A percentile compares a stretch with the other conserved stretches of the same genome.
These are phyloP conservation scores for Urocitellus parryii DNA, from an alignment of 2,113 vertebrate species.

Conservation along the genomic window DNA sequence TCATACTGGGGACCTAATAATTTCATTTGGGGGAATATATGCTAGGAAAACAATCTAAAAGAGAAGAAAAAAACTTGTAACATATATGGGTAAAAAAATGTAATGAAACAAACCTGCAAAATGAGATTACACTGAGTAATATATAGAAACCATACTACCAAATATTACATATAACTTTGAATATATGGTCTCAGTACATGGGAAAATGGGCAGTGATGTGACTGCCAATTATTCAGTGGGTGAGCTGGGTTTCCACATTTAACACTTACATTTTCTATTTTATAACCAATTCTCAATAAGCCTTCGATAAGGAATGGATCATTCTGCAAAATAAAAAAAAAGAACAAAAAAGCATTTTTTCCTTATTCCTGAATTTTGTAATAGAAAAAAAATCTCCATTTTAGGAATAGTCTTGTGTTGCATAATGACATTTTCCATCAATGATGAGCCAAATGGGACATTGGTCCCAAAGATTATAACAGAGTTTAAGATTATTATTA, in stretches of 20 bases:
- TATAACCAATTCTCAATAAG: constrained; percentile 86
- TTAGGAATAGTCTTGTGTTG: neutral
- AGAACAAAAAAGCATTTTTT: neutral
- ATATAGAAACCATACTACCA: neutral
- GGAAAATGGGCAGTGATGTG: neutral
- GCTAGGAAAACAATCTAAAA: constrained; percentile 33
- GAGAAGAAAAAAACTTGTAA: constrained; percentile 19
- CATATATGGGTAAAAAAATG: neutral
- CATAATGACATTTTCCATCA: neutral
- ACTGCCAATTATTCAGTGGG: neutral
- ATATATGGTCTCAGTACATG: neutral
- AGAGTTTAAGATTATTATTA: neutral
- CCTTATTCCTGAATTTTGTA: constrained; percentile 44
- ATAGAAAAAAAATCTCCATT: neutral
- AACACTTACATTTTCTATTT: constrained; percentile 86
- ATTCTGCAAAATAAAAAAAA: constrained; percentile 81
- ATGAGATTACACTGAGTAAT: neutral
- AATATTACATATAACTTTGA: neutral
- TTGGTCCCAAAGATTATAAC: neutral
- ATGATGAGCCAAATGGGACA: neutral
- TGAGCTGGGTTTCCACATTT: neutral
- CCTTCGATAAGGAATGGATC: constrained; percentile 81
- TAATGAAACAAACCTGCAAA: neutral
- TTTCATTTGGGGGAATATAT: constrained; percentile 53
- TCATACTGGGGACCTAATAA: constrained; percentile 8